These are phyloP conservation scores for Boleophthalmus pectinirostris DNA, from an alignment of 2,113 vertebrate species.

Conservation along the genomic window DNA sequence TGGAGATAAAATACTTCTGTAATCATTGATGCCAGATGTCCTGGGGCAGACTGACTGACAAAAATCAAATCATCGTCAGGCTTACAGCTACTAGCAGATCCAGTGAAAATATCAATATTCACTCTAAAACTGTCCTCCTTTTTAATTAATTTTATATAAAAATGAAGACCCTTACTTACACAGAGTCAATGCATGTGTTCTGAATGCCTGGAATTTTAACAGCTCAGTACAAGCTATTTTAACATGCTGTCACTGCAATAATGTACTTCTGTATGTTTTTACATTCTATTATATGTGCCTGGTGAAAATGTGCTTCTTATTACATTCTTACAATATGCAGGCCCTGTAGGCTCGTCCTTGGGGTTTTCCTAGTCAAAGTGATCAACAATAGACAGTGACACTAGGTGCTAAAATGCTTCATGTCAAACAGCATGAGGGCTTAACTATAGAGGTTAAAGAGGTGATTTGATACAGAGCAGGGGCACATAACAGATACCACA, in stretches of 20 bases:
- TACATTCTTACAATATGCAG: conserved; percentile 10
- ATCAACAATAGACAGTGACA: conserved; percentile 44
- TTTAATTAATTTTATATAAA: neutral
- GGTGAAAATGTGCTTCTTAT: neutral
- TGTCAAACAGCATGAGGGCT: conserved; percentile 36
- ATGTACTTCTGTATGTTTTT: neutral
- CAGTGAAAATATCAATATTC: neutral
- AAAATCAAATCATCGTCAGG: neutral
- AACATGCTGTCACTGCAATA: neutral
- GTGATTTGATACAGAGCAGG: conserved; percentile 38
- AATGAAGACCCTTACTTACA: too few relatives aligned
- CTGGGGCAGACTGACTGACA: neutral
- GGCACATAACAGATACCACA: conserved; percentile 58
- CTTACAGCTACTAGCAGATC: too few relatives aligned
- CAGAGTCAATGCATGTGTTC: neutral
- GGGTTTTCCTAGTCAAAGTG: conserved; percentile 13
- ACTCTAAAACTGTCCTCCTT: neutral
- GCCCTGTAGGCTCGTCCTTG: neutral
- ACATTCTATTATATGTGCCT: neutral
- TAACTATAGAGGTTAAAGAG: conserved; percentile 23
- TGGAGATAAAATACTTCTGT: neutral
- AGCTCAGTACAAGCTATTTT: neutral
- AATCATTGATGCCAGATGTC: neutral
- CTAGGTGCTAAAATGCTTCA: conserved; percentile 31
- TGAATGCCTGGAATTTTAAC: neutral